A percentile compares a stretch with the other conserved stretches of the same genome.
These are phyloP conservation scores for Lasioglossum zephyrum DNA, from an alignment of 2,888 invertebrate species.

Conservation along the genomic window DNA sequence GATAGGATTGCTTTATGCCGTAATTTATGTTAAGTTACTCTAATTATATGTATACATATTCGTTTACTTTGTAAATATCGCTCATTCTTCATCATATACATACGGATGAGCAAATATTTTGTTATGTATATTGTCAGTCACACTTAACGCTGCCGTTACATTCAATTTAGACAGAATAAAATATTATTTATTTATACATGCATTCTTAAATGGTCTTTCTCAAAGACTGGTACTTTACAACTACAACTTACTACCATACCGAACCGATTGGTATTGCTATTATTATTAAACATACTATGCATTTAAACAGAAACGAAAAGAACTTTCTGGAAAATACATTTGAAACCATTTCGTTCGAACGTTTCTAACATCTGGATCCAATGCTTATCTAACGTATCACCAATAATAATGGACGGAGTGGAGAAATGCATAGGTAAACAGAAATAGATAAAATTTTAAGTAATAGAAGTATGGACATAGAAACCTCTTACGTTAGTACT, in stretches of 20 bases:
- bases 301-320: slow-evolving; percentile 38
- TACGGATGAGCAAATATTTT: slow-evolving; percentile 55
- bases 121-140: slow-evolving; percentile 65
- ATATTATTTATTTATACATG: slow-evolving; percentile 53
- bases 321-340: slow-evolving; percentile 26
- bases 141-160: slow-evolving; percentile 48
- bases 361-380: slow-evolving; percentile 62
- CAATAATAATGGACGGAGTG: slow-evolving; percentile 70
- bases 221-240: slow-evolving; percentile 22
- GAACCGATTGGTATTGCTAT: slow-evolving; percentile 33
- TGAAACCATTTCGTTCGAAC: slow-evolving; percentile 12
- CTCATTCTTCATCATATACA: slow-evolving; percentile 47
- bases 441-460: slow-evolving; percentile 35
- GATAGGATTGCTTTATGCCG: slow-evolving; percentile 29
- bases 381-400: slow-evolving; percentile 62
- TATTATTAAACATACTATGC: slow-evolving; percentile 29
- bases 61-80: slow-evolving; percentile 50
- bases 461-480: slow-evolving; percentile 48
- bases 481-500: slow-evolving; percentile 61
- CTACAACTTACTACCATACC: slow-evolving; percentile 33
- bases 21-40: slow-evolving; percentile 50
- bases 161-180: slow-evolving; percentile 53
- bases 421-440: slow-evolving; percentile 62
- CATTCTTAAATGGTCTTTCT: slow-evolving; percentile 29
- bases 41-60: slow-evolving; percentile 62